Percentiles rank a stretch among this genome's conserved stretches.
phyloP scores from a whole-genome alignment of 2,888 invertebrate genomes.

The Drosophila fungiperda region DNA sequence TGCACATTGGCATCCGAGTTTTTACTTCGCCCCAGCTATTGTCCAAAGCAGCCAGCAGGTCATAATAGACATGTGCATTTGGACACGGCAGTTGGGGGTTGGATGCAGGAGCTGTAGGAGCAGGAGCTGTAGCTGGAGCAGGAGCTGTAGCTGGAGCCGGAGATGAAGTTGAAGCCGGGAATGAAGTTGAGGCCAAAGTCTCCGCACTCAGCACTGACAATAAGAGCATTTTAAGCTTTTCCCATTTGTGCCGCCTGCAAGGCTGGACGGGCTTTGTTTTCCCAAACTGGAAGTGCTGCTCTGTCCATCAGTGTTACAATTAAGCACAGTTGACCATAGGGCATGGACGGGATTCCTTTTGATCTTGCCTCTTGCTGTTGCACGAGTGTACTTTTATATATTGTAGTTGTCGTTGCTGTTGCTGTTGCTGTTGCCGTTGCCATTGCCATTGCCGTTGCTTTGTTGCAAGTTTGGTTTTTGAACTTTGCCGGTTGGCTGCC shows the following conservation, averaged over 20 bases:
- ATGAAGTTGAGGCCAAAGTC: constrained; percentile 21
- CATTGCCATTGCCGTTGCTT: constrained; percentile 9
- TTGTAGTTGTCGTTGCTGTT: constrained; percentile 11
- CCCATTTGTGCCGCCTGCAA: constrained; percentile 40
- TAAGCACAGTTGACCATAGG: constrained; percentile 55
- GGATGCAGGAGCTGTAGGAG: not conserved
- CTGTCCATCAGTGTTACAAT: constrained; percentile 60
- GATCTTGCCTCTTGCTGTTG: constrained; percentile 23
- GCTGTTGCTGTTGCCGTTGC: constrained; percentile 10
- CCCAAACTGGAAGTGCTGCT: constrained; percentile 49
- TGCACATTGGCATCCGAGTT: constrained; percentile 70
- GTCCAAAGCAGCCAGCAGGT: constrained; percentile 48
- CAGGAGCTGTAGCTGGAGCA: not conserved
- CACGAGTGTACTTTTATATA: constrained; percentile 10
- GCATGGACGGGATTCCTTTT: constrained; percentile 34
- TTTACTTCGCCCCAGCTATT: constrained; percentile 49
- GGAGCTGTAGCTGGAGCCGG: not conserved
- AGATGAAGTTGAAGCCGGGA: not conserved
- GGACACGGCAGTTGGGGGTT: constrained; percentile 6
- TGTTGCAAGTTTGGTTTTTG: constrained; percentile 33
- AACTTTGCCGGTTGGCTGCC: constrained; percentile 35
- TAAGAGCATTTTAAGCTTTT: constrained; percentile 63
- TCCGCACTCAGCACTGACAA: constrained; percentile 53
- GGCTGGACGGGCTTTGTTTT: constrained; percentile 58
- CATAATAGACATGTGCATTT: constrained; percentile 62